Evolutionary conservation across 2,113 vertebrate genomes (phyloP), one percentile per base, ranked within the genome.

Genomic region (Speoplatyrhinus poulsoni): DNA sequence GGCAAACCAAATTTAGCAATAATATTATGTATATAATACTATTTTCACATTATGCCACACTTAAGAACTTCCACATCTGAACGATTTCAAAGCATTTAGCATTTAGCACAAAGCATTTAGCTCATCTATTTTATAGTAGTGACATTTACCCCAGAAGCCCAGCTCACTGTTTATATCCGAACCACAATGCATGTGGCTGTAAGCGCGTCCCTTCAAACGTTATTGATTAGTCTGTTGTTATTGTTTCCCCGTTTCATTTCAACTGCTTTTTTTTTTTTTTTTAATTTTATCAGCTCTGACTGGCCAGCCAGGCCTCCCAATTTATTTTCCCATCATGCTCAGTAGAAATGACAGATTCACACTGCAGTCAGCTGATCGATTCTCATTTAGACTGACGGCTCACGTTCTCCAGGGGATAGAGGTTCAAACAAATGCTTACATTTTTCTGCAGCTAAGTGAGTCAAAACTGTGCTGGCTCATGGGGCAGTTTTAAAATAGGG

Each of bases 321-420:
- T 11, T 48, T 62, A 15, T 62, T 62, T 62, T 47, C 48, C 9
- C 69, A 15, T 15, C 63, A 55, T 65, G 71, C 32, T 79, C 70
- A 57, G 33, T 72, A 73, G 57, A 65, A 26, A 32, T 81, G 77
- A 74, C 67, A 68, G 77, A 70, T 69, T 53, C 54, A 62, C 54
- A 19, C 56, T 49, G 63, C 75, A 69, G 60, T 56, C 48, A 60
- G 36, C 57, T 55, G 68, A 77, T 80, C 68, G 68, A 75, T 83
- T 69, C 32, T 58, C 13, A 69, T 74, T 69, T 72, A 67, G 62
- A 70, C 53, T 75, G 69, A 65, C 75, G 70, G 74, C 46, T 55
- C 63, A n/a, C 48, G 32, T 50, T 60, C 47, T 48, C 61, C 49
- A 63, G 58, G 78, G 46, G 67, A 59, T 32, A 52, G 46, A 19